phyloP scores from a whole-genome alignment of 2,113 vertebrate species.

The Caranx melampygus region DNA sequence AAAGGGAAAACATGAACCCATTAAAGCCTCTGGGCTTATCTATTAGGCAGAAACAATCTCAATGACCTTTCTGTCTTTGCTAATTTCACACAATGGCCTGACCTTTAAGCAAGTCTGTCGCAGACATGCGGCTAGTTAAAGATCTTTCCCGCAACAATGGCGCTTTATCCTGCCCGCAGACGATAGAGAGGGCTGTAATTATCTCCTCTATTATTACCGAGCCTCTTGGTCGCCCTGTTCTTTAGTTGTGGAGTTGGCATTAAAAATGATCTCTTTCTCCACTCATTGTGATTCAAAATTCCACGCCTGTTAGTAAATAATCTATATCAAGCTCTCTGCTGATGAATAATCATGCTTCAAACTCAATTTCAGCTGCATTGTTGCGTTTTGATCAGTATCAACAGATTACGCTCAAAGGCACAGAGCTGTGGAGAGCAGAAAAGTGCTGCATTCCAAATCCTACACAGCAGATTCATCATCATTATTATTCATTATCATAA shows the following conservation, averaged over 20 bases:
- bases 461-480: no score
- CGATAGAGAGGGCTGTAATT: slow-evolving; percentile 65
- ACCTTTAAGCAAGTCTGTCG: slow-evolving; percentile 78
- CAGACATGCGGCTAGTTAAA: slow-evolving; percentile 67
- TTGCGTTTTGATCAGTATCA: slow-evolving; percentile 21
- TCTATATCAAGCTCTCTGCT: slow-evolving; percentile 9
- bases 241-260: slow-evolving; percentile 24
- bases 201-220: slow-evolving; percentile 61
- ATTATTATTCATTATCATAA: no score
- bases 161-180: slow-evolving; percentile 51
- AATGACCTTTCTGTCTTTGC: slow-evolving; percentile 83
- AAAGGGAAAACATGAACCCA: slow-evolving; percentile 75
- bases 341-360: slow-evolving; percentile 28
- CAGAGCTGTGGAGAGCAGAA: neutral
- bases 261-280: slow-evolving; percentile 53
- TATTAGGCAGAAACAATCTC: slow-evolving; percentile 76
- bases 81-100: slow-evolving; percentile 83
- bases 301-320: slow-evolving; percentile 25
- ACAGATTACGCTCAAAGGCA: neutral
- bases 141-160: slow-evolving; percentile 71
- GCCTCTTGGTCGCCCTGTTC: slow-evolving; percentile 19
- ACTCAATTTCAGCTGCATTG: slow-evolving; percentile 17
- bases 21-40: slow-evolving; percentile 77
- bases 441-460: no score
- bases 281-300: slow-evolving; percentile 41